Evolutionary conservation across 1,140 invertebrate genomes (phyloP).

Genomic region (Contarinia nasturtii): DNA sequence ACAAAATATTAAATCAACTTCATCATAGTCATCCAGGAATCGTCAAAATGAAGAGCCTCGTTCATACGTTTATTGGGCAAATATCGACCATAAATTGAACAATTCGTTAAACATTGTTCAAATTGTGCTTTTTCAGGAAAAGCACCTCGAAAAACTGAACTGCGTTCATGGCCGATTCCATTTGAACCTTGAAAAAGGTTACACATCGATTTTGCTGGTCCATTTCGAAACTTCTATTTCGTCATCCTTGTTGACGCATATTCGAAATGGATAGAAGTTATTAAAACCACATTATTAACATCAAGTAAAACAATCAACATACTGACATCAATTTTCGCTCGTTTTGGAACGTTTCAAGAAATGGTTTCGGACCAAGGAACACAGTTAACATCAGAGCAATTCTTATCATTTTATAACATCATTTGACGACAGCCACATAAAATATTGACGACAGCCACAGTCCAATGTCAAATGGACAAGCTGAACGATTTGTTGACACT

Average conservation of each 20-base stretch:
- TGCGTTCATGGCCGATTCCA: conserved; percentile 3
- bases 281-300: conserved; percentile 5
- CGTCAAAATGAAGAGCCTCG: conserved; percentile 27
- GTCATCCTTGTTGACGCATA: conserved; percentile 6
- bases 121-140: conserved; percentile 3
- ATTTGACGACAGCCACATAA: conserved; percentile 8
- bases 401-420: conserved; percentile 3
- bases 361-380: conserved; percentile 9
- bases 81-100: conserved; percentile 25
- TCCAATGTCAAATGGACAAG: conserved; percentile 15
- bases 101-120: conserved; percentile 3
- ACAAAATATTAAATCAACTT: conserved; percentile 15
- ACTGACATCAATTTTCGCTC: conserved; percentile 8
- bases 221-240: conserved; percentile 4
- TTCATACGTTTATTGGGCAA: conserved; percentile 26
- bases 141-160: conserved; percentile 2
- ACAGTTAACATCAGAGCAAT: conserved; percentile 7
- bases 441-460: conserved; percentile 8
- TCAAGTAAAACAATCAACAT: conserved; percentile 4
- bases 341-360: conserved; percentile 8
- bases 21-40: conserved; percentile 26
- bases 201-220: conserved; percentile 5
- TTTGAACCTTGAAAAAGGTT: conserved; percentile 1
- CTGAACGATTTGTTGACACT: conserved; percentile 10
- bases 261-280: conserved; percentile 7